phyloP scores from a whole-genome alignment of 2,797 vertebrate genomes.

The Alcedo atthis region DNA sequence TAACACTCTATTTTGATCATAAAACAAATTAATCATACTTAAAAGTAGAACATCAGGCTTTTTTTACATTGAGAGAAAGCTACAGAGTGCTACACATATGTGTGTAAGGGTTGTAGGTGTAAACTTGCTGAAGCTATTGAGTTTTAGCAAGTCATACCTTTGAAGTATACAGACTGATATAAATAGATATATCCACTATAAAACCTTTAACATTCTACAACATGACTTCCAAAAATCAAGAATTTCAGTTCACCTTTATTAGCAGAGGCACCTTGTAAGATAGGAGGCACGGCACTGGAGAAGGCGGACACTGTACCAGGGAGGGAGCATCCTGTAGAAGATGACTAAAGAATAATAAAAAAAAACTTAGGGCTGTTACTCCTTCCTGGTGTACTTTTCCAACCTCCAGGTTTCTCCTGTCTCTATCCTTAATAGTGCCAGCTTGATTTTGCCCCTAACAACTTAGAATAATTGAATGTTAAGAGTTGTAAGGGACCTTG shows the following conservation, averaged over 20 bases:
- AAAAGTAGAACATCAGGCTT: not conserved
- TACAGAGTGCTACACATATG: not conserved
- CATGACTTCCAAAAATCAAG: not conserved
- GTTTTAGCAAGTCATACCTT: not conserved
- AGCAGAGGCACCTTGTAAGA: fast-evolving
- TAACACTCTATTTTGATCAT: not conserved
- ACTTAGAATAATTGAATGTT: too few relatives aligned
- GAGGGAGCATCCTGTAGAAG: not conserved
- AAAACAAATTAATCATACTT: not conserved
- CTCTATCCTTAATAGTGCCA: not conserved
- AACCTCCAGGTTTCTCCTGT: not conserved
- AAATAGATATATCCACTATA: not conserved
- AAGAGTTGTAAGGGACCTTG: too few relatives aligned
- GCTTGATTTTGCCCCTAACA: not conserved
- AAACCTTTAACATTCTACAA: not conserved
- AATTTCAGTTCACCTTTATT: fast-evolving
- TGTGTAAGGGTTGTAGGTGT: not conserved
- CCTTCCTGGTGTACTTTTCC: not conserved
- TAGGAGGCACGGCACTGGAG: not conserved
- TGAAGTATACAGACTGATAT: not conserved
- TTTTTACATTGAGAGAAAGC: not conserved
- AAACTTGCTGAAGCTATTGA: not conserved
- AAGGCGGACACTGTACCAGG: not conserved
- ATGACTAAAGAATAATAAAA: not conserved
- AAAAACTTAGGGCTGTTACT: not conserved